These are phyloP conservation scores for Crepidodera aurea DNA, from an alignment of 2,888 invertebrate genomes.

Conservation along the genomic window DNA sequence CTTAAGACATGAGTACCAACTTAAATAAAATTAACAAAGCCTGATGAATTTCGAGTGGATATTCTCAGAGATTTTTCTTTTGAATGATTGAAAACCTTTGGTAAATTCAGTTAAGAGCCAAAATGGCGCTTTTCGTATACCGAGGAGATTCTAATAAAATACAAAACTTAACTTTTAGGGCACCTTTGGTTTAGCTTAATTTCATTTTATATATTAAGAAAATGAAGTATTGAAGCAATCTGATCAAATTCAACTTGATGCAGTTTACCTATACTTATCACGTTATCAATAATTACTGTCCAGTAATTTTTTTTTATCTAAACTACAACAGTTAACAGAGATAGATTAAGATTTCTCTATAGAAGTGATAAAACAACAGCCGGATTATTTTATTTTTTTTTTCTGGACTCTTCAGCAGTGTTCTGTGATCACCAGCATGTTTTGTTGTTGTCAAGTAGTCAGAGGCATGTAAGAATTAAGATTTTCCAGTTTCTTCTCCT, in stretches of 20 bases:
- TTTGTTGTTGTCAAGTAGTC: constrained; percentile 70
- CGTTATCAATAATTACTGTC: constrained; percentile 54
- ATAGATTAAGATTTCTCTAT: constrained; percentile 51
- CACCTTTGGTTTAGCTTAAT: constrained; percentile 88
- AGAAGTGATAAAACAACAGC: constrained; percentile 41
- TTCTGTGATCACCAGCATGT: constrained; percentile 64
- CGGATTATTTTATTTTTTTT: constrained; percentile 28
- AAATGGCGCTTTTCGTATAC: constrained; percentile 14
- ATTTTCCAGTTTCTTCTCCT: constrained; percentile 89
- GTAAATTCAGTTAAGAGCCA: not conserved
- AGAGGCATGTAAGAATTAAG: constrained; percentile 80
- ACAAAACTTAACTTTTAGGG: constrained; percentile 75
- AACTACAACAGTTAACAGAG: constrained; percentile 60
- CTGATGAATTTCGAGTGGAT: not conserved
- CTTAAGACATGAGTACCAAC: no score
- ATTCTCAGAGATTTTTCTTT: not conserved
- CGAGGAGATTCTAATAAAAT: constrained; percentile 44
- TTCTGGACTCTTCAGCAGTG: constrained; percentile 53
- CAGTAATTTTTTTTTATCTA: constrained; percentile 53
- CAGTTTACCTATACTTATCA: constrained; percentile 58
- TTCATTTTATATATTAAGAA: constrained; percentile 57
- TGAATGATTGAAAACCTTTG: no score
- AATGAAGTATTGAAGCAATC: constrained; percentile 47
- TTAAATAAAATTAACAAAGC: no score
- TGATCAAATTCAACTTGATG: constrained; percentile 44